A percentile compares a stretch with the other conserved stretches of the same genome.
phyloP scores from a whole-genome alignment of 2,113 vertebrate species.

The Diglossa brunneiventris region DNA sequence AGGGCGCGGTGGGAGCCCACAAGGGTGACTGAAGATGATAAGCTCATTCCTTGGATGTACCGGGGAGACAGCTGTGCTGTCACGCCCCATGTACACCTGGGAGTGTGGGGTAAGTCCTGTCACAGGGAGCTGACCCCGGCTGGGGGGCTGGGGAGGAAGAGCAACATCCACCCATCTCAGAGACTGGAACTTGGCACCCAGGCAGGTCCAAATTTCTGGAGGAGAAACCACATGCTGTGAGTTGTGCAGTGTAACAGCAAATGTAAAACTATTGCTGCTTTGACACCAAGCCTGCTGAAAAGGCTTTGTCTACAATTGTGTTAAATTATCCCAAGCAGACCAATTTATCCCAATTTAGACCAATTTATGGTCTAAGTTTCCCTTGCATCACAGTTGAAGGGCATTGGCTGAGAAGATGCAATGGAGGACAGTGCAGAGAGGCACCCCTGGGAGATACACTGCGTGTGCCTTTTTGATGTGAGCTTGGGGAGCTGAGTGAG shows the following conservation, averaged over 20 bases:
- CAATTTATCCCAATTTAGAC: background rate
- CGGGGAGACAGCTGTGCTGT: background rate
- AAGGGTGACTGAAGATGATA: background rate
- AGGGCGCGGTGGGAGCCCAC: background rate
- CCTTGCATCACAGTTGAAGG: background rate
- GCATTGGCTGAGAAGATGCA: fast-evolving
- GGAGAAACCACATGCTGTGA: conserved; percentile 1
- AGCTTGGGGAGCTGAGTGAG: fast-evolving
- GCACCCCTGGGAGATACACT: background rate
- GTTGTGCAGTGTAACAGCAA: conserved; percentile 10
- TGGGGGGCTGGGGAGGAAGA: background rate
- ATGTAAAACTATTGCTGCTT: conserved; percentile 6
- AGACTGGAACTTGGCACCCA: background rate
- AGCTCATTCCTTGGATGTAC: background rate
- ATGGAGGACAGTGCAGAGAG: background rate
- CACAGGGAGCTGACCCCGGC: background rate
- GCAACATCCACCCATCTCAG: background rate
- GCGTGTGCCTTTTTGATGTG: fast-evolving
- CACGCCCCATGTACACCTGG: background rate
- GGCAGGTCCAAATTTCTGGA: conserved; percentile 31
- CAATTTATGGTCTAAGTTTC: background rate
- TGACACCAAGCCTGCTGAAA: background rate
- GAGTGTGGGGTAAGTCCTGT: background rate
- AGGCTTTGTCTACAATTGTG: background rate
- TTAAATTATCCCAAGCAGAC: conserved; percentile 1